phyloP scores from a whole-genome alignment of 2,113 vertebrate genomes.

The Emydura subglobosa region DNA sequence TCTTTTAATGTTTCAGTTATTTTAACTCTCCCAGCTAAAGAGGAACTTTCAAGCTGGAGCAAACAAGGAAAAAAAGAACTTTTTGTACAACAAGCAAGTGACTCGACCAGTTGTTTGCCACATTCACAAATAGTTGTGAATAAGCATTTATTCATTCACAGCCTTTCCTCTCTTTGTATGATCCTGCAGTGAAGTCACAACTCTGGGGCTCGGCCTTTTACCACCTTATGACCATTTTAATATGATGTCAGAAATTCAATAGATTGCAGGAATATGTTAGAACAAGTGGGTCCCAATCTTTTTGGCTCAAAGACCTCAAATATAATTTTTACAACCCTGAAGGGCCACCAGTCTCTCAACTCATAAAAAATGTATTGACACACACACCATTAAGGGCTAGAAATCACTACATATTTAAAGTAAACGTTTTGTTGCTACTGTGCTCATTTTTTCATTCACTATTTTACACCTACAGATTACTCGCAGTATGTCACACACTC shows the following conservation, averaged over 20 bases:
- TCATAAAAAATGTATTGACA: too few relatives aligned
- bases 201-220: background rate
- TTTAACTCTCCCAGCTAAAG: constrained; percentile 46
- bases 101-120: background rate
- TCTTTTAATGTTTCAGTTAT: constrained; percentile 53
- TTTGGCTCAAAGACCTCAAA: too few relatives aligned
- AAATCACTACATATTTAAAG: too few relatives aligned
- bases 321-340: too few relatives aligned
- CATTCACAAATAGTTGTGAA: background rate
- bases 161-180: background rate
- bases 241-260: rapidly evolving
- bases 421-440: too few relatives aligned
- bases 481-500: too few relatives aligned
- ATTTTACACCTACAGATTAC: too few relatives aligned
- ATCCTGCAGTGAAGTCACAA: rapidly evolving
- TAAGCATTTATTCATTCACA: background rate
- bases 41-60: constrained; percentile 57
- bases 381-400: too few relatives aligned
- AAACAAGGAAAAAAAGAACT: constrained; percentile 33
- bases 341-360: too few relatives aligned
- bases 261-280: background rate
- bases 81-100: background rate
- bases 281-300: rapidly evolving
- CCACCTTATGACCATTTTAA: rapidly evolving
- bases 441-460: too few relatives aligned